Base-by-base conservation (phyloP, 2,888 invertebrate species). In the Pristionchus japonicus region DNA sequence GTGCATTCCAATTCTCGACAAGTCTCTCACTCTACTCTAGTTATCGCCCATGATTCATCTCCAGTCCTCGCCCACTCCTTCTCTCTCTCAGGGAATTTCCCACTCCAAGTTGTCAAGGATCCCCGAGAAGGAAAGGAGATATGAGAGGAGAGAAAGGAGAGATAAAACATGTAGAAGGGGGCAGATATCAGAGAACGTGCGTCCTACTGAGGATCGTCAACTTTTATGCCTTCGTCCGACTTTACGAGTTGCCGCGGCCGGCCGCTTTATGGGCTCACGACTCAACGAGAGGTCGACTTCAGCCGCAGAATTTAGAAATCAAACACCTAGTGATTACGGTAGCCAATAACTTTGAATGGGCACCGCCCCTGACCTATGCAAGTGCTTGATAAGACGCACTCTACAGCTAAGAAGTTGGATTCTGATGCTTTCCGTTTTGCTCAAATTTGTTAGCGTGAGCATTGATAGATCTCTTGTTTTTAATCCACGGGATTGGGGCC, bases 91-190 rank as follows among this genome's bases (percentile, higher is more conserved):
- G 34, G 37, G 77, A 43, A 43, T 77, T 27, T 77, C 77, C n/a
- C 34, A 34, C 67, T 67, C 31, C 77, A 77, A 77, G 43, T 77
- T 43, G 43, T 13, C 43, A 77, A 43, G 77, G 77, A 77, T 77
- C 37, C 77, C 34, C 74, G 74, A 74, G n/a, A 67, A 34, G 31
- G 31, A 64, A 15, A n/a, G n/a, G 43, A 40, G 27, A 77, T 47
- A 47, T 43, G 70, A 70, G 70, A 70, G 37, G 37, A 64, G 70
- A 7, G 23, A 11, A 3, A 37, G 67, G 31, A 6, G 34, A 27
- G n/a, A 67, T 67, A 67, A 34, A 15, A 34, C 67, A 67, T 67
- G n/a, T 43, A 43, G 11, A 43, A 43, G 7, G 43, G 11, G 37
- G 34, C 37, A 70, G 70, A 34, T 70, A 70, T 70, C 70, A 70